A percentile compares a stretch with the other conserved stretches of the same genome.
These are phyloP conservation scores for Orcinus orca DNA, from an alignment of 2,113 vertebrate species.

Conservation along the genomic window DNA sequence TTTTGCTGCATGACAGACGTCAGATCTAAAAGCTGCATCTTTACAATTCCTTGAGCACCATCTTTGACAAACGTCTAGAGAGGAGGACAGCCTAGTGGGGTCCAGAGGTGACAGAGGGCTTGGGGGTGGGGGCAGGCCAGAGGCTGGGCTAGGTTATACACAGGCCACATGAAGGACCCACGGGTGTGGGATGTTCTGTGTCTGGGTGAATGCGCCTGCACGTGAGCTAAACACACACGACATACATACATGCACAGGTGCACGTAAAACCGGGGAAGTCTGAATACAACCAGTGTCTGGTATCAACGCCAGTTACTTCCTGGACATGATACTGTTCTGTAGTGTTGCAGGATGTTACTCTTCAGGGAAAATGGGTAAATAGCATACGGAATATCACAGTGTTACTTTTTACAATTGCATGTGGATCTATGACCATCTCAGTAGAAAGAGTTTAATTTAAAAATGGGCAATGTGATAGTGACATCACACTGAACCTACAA, in stretches of 20 bases:
- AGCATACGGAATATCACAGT: rapidly evolving
- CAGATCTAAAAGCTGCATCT: too few relatives aligned
- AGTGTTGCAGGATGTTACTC: not conserved
- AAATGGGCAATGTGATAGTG: not conserved
- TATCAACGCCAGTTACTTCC: not conserved
- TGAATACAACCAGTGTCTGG: rapidly evolving
- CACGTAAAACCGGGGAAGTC: too few relatives aligned
- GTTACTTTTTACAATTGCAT: not conserved
- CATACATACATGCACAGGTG: not conserved
- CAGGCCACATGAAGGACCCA: rapidly evolving
- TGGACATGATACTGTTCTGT: not conserved
- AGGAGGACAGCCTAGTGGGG: not conserved
- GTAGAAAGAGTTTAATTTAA: not conserved
- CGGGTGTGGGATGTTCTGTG: too few relatives aligned
- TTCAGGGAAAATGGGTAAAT: too few relatives aligned
- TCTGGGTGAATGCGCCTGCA: not conserved
- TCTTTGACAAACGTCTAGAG: not conserved
- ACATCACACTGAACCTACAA: not conserved
- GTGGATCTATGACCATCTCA: not conserved
- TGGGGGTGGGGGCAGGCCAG: too few relatives aligned
- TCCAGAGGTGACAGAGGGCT: not conserved
- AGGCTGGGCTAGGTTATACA: not conserved
- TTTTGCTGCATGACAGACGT: not conserved
- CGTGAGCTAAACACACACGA: not conserved
- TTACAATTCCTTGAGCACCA: not conserved